Base-by-base conservation (phyloP, 92 coral and sea anemone genomes). In the Zoanthus sociatus region DNA sequence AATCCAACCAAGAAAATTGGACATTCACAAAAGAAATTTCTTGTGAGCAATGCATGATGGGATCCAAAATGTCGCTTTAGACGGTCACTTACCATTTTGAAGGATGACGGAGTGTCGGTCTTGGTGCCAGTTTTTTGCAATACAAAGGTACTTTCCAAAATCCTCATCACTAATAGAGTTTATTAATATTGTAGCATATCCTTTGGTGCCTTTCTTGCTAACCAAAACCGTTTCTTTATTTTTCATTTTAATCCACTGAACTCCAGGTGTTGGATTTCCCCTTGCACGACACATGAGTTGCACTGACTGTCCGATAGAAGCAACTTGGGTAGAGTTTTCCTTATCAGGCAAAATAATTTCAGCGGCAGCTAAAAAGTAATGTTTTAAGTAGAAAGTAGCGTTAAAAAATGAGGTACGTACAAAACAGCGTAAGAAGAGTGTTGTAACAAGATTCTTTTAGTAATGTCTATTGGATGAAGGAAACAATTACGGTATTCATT, bases 211-310 rank as follows among this genome's bases (percentile, higher is more conserved):
- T 33, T 76, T 83, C 26, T 68, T 63, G 16, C 15, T 26, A 0
- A 82, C 44, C 15, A 56, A 37, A 79, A 72, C 32, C 10, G 71
- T n/a, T 61, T 67, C 70, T 11, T 77, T 88, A 18, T 73, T 63
- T 5, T 54, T 26, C 53, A 90, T 55, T 83, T 86, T 87, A 33
- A 48, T 21, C 97, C 97, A 94, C 15, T 79, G 63, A 1, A 90
- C 87, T 21, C 50, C 74, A 70, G 97, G 97, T 26, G 82, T 11
- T 5, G 97, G 97, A 48, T 92, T 94, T 9, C 98, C 98, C 33
- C 66, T 83, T 14, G 98, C 98, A 37, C 15, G 60, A 16, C 98
- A 94, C 0, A 82, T 83, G 71, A 66, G n/a, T 46, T 88, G 89
- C 30, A 94, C 55, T 16, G 76, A 1, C 0, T 15, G n/a, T 17